These are phyloP conservation scores for Sus cebifrons DNA, from an alignment of 2,797 vertebrate species.

Conservation along the genomic window DNA sequence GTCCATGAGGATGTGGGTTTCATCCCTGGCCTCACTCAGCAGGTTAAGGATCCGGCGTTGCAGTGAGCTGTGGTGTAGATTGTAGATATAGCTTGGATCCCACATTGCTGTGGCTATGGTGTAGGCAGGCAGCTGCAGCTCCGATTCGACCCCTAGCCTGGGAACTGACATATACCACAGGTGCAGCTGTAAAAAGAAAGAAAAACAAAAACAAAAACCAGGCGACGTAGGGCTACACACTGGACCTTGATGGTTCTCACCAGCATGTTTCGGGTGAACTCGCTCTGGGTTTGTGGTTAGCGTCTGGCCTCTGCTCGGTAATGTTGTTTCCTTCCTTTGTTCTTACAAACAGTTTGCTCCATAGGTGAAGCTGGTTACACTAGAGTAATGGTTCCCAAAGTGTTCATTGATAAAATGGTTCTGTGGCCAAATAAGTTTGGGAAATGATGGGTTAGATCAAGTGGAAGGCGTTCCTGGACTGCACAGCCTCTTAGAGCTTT, in stretches of 20 bases:
- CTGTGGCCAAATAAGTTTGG: neutral
- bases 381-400: constrained; percentile 5
- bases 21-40: too few relatives aligned
- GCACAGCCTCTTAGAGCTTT: neutral
- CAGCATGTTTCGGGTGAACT: neutral
- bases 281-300: neutral
- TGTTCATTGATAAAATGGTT: neutral
- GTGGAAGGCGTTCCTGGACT: neutral
- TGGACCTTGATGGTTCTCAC: neutral
- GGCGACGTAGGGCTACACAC: neutral
- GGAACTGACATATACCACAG: too few relatives aligned
- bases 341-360: neutral
- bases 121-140: too few relatives aligned
- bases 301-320: neutral
- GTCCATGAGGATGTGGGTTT: too few relatives aligned
- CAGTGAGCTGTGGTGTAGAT: too few relatives aligned
- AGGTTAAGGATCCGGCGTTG: too few relatives aligned
- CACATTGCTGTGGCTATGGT: too few relatives aligned
- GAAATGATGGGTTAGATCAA: neutral
- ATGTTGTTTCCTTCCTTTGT: neutral
- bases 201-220: too few relatives aligned
- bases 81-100: too few relatives aligned
- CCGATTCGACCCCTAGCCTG: too few relatives aligned
- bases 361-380: neutral
- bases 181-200: too few relatives aligned